These are phyloP conservation scores for Chaetura pelagica DNA, from an alignment of 2,113 vertebrate genomes.

Conservation along the genomic window DNA sequence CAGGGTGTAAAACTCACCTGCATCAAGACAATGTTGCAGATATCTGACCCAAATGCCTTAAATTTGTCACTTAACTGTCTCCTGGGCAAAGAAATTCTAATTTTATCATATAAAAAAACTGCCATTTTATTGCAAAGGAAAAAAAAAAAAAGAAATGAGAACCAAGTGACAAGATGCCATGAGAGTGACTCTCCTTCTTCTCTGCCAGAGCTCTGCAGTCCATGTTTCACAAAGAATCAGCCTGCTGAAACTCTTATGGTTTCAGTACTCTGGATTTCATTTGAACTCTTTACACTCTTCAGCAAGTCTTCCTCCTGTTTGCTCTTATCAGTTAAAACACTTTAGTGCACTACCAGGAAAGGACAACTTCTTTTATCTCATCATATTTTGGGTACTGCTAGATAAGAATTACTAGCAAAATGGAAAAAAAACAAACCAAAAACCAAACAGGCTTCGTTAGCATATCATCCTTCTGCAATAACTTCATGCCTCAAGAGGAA, in stretches of 20 bases:
- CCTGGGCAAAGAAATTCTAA: not conserved
- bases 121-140: not conserved
- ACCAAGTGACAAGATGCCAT: not conserved
- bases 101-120: not conserved
- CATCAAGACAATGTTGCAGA: not conserved
- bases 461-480: not conserved
- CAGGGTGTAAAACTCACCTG: not conserved
- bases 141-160: not conserved
- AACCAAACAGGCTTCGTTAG: not conserved
- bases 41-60: not conserved
- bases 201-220: not conserved
- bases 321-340: not conserved
- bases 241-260: not conserved
- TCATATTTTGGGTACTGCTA: not conserved
- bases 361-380: not conserved
- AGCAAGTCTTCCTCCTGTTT: not conserved
- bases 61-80: not conserved
- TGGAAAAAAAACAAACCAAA: too few species aligned
- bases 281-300: not conserved
- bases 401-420: not conserved
- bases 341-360: not conserved
- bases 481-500: not conserved
- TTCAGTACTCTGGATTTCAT: not conserved
- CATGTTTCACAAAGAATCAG: not conserved
- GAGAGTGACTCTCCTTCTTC: fast-evolving